Evolutionary conservation across 2,113 vertebrate genomes (phyloP).

Genomic region (Dipodomys stephensi): DNA sequence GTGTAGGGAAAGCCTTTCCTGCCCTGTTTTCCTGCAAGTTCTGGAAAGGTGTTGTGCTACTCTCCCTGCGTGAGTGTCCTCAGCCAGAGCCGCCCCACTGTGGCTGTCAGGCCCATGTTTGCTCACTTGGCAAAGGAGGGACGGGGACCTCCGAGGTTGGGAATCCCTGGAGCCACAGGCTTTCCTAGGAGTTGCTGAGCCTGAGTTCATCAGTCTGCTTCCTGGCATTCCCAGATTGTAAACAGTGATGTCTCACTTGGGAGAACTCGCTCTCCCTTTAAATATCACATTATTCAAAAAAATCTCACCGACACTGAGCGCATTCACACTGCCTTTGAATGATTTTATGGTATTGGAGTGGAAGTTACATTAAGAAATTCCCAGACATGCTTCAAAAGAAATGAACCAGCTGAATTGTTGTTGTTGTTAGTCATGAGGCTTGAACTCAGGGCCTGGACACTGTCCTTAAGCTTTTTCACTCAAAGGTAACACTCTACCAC

Average conservation of each 20-base stretch:
- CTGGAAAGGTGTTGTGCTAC: background rate
- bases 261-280: background rate
- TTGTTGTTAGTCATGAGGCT: too few relatives aligned
- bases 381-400: background rate
- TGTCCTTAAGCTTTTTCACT: too few relatives aligned
- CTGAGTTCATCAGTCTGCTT: background rate
- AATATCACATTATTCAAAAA: background rate
- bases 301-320: background rate
- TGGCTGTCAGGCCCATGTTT: background rate
- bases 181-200: background rate
- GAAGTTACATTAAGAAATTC: background rate
- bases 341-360: background rate
- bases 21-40: background rate
- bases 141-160: background rate
- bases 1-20: background rate
- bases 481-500: too few relatives aligned
- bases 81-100: background rate
- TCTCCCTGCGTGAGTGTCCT: background rate
- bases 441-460: too few relatives aligned
- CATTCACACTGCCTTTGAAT: background rate
- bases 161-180: too few relatives aligned
- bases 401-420: too few relatives aligned
- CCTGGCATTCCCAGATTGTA: background rate
- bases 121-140: background rate
- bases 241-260: background rate